These are phyloP conservation scores for Geotrupes spiniger DNA, from an alignment of 2,888 invertebrate species.

Conservation along the genomic window DNA sequence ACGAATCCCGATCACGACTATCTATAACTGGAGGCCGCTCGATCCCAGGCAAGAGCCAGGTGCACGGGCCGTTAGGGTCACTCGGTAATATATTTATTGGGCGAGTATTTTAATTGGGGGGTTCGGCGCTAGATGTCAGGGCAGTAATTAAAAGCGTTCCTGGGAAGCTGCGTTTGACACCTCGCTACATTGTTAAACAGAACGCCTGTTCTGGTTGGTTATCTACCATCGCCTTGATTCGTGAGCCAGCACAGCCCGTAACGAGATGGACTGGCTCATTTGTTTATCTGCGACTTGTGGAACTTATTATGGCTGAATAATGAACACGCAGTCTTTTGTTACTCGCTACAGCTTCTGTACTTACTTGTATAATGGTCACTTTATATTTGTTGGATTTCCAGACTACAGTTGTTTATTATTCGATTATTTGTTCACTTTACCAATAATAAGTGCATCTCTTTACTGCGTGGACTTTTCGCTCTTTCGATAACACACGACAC, in stretches of 20 bases:
- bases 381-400: slow-evolving; percentile 4
- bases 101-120: slow-evolving; percentile 49
- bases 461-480: background rate
- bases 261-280: slow-evolving; percentile 39
- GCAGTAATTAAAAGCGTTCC: slow-evolving; percentile 50
- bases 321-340: slow-evolving; percentile 45
- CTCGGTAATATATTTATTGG: slow-evolving; percentile 45
- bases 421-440: background rate
- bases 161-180: slow-evolving; percentile 50
- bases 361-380: slow-evolving; percentile 9
- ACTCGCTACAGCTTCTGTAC: slow-evolving; percentile 10
- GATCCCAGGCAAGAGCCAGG: slow-evolving; percentile 27
- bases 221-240: slow-evolving; percentile 44
- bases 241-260: slow-evolving; percentile 44
- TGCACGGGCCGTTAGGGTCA: slow-evolving; percentile 26
- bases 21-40: slow-evolving; percentile 24
- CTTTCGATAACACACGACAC: too few species aligned
- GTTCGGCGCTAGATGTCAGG: slow-evolving; percentile 49
- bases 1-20: slow-evolving; percentile 40
- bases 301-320: slow-evolving; percentile 48
- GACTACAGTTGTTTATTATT: slow-evolving; percentile 6
- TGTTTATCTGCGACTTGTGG: slow-evolving; percentile 46
- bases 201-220: slow-evolving; percentile 40
- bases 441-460: background rate
- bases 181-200: slow-evolving; percentile 50